Conservation (phyloP, 1,140 invertebrate species). For the Tachypleus tridentatus region DNA sequence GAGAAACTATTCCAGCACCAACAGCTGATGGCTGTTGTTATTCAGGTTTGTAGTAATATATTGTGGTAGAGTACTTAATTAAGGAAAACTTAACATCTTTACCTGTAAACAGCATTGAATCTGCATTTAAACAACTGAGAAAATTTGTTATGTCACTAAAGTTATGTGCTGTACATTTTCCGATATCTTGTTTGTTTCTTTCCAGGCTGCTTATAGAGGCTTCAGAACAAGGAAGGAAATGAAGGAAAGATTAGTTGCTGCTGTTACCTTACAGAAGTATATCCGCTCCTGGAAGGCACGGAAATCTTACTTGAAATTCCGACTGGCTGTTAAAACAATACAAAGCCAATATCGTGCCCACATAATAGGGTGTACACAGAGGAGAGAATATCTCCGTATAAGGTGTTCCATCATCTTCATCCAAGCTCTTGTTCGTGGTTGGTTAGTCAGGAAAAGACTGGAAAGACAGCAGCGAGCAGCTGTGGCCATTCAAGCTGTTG, state of each 20-base stretch:
- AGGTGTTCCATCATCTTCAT: background rate
- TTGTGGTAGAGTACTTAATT: no score
- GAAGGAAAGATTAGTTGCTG: background rate
- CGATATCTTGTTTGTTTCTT: no score
- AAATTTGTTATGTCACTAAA: conserved; percentile 1
- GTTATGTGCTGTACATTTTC: no score
- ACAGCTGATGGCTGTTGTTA: conserved; percentile 8
- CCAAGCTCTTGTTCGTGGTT: background rate
- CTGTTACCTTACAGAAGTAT: background rate
- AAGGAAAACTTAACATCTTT: no score
- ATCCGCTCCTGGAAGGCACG: background rate
- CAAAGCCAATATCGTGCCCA: no score
- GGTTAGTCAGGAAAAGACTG: background rate
- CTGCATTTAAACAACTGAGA: background rate
- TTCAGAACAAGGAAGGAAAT: background rate
- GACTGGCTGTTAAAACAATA: no score
- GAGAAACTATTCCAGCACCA: background rate
- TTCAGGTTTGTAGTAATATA: conserved; percentile 5
- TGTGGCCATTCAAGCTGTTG: conserved; percentile 6
- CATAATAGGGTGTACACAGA: background rate
- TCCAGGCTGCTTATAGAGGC: background rate
- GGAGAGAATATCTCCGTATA: background rate
- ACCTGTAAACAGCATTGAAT: no score
- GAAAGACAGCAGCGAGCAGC: background rate
- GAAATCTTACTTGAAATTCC: background rate